Evolutionary conservation across 2,797 vertebrate species (phyloP).

Genomic region (Hafferia zeledoni): DNA sequence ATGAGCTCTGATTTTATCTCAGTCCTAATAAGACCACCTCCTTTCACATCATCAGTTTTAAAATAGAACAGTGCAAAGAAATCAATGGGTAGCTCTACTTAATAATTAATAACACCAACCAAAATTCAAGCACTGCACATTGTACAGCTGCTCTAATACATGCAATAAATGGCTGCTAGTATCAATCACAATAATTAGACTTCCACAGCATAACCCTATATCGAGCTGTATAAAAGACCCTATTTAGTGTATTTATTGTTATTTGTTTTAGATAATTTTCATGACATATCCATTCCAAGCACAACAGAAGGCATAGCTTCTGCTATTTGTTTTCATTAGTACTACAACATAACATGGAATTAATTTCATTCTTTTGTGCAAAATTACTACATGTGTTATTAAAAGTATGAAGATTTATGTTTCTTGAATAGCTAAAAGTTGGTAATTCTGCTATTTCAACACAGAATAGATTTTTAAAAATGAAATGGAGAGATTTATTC

Average conservation of each 20-base stretch:
- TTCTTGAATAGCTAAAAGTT: not conserved
- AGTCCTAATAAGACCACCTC: not conserved
- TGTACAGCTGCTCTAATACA: not conserved
- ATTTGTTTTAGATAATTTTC: not conserved
- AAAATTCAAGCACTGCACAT: not conserved
- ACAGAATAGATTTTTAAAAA: not conserved
- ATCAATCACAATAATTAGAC: constrained; percentile 8
- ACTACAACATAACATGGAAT: not conserved
- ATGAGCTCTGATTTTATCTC: not conserved
- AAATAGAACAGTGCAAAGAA: constrained; percentile 10
- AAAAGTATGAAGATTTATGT: not conserved
- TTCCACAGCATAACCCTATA: not conserved
- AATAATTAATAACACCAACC: not conserved
- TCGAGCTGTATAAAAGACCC: not conserved
- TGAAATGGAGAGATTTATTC: not conserved
- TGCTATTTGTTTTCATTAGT: not conserved
- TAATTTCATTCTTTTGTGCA: not conserved
- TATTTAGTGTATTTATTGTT: not conserved
- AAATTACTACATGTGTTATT: not conserved
- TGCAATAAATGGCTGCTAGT: not conserved
- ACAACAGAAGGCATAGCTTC: not conserved
- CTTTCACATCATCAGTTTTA: constrained; percentile 18
- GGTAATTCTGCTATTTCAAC: not conserved
- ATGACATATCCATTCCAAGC: not conserved
- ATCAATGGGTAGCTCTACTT: not conserved